phyloP scores from a whole-genome alignment of 2,888 invertebrate species.

The Alloscopus bannaensis region DNA sequence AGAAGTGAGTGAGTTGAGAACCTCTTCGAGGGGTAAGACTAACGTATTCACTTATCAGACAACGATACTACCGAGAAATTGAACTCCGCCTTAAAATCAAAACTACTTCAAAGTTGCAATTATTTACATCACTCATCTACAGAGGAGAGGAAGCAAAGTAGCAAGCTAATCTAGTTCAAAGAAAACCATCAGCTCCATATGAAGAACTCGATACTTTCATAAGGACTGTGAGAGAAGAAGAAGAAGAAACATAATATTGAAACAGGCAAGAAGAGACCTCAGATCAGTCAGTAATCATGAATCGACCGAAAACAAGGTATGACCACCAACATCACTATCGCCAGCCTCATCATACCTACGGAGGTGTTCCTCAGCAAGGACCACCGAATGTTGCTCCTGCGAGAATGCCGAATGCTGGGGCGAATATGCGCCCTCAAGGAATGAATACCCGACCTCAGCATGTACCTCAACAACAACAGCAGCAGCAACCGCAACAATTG shows the following conservation, averaged over 20 bases:
- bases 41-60: too few relatives aligned
- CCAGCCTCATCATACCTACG: slow-evolving; percentile 45
- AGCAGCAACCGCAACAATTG: slow-evolving; percentile 44
- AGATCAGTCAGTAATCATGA: slow-evolving; percentile 49
- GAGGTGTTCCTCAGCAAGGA: slow-evolving; percentile 60
- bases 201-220: too few relatives aligned
- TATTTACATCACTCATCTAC: too few relatives aligned
- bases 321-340: slow-evolving; percentile 48
- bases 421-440: slow-evolving; percentile 62
- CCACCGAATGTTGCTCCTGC: slow-evolving; percentile 49
- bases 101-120: too few relatives aligned
- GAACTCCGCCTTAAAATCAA: too few relatives aligned
- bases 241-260: slow-evolving; percentile 7
- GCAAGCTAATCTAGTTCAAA: too few relatives aligned
- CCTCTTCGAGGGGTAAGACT: slow-evolving; percentile 31
- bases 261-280: slow-evolving; percentile 5
- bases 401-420: slow-evolving; percentile 61
- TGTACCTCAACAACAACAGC: slow-evolving; percentile 58
- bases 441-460: slow-evolving; percentile 52
- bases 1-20: slow-evolving; percentile 48
- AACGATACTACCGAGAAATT: too few relatives aligned
- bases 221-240: slow-evolving; percentile 2
- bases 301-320: slow-evolving; percentile 34
- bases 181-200: too few relatives aligned
- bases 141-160: too few relatives aligned